Evolutionary conservation across 2,888 invertebrate genomes (phyloP).

Genomic region (Drosophila histrio): DNA sequence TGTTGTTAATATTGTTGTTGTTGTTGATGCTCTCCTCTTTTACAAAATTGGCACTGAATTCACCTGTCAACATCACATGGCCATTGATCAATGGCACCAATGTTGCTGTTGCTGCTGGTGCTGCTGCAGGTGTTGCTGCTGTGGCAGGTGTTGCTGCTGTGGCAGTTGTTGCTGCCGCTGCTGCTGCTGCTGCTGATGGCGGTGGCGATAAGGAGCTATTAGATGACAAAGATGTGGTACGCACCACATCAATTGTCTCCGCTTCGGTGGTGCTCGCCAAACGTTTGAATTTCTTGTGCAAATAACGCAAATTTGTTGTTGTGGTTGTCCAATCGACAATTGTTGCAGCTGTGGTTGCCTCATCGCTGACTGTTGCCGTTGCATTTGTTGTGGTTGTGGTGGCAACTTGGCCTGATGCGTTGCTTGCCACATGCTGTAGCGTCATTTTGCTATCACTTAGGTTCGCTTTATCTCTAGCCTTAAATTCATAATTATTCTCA

Average conservation of each 20-base stretch:
- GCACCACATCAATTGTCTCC: conserved; percentile 53
- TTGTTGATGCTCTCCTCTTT: conserved; percentile 44
- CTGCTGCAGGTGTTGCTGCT: conserved; percentile 35
- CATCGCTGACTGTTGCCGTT: neutral
- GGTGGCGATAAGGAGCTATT: conserved; percentile 75
- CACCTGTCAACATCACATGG: conserved; percentile 34
- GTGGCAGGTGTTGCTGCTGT: conserved; percentile 35
- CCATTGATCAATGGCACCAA: conserved; percentile 26
- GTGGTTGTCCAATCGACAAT: conserved; percentile 84
- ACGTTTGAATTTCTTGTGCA: conserved; percentile 97
- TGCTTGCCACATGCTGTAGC: conserved; percentile 71
- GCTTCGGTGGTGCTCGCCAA: conserved; percentile 86
- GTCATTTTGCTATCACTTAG: conserved; percentile 80
- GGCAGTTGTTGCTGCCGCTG: conserved; percentile 44
- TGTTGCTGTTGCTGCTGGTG: conserved; percentile 28
- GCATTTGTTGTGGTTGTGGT: conserved; percentile 25
- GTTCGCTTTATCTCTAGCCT: conserved; percentile 72
- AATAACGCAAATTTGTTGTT: conserved; percentile 89
- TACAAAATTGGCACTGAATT: conserved; percentile 57
- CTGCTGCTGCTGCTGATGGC: conserved; percentile 46
- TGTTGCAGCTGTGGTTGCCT: conserved; percentile 33
- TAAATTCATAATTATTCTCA: conserved; percentile 79
- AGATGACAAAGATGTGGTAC: conserved; percentile 79
- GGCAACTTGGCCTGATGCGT: conserved; percentile 27
- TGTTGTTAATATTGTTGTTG: conserved; percentile 28